Conservation (phyloP, 2,797 vertebrate genomes). For the Mormyrops boulengeri region DNA sequence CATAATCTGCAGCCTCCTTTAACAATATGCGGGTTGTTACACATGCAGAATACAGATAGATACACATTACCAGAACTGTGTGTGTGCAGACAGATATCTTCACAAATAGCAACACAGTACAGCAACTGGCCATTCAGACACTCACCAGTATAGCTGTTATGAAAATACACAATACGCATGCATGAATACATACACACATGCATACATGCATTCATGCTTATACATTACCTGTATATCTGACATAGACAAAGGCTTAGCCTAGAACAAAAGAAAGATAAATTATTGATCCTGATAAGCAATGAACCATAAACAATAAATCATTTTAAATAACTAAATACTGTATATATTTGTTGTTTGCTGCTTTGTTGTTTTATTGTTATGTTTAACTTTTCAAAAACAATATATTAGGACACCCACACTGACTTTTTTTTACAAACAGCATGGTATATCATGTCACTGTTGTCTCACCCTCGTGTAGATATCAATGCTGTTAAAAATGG, state of each 20-base stretch:
- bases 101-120: not conserved
- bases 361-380: not conserved
- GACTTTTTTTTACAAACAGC: not conserved
- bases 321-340: not conserved
- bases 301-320: not conserved
- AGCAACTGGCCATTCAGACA: not conserved
- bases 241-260: conserved; percentile 41
- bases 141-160: not conserved
- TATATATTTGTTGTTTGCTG: not conserved
- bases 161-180: not conserved
- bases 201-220: not conserved
- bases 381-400: not conserved
- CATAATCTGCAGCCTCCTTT: not conserved
- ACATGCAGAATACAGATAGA: not conserved
- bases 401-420: not conserved
- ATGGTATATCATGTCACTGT: not conserved
- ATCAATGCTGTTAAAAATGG: conserved; percentile 45
- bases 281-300: not conserved
- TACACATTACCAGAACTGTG: not conserved
- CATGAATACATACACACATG: not conserved
- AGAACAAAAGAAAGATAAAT: conserved; percentile 14
- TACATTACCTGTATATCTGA: conserved; percentile 52
- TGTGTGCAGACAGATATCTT: not conserved
- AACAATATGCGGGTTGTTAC: not conserved
- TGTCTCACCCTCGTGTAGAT: conserved; percentile 32